phyloP scores from a whole-genome alignment of 2,888 invertebrate species.

The Drosophila ezoana region DNA sequence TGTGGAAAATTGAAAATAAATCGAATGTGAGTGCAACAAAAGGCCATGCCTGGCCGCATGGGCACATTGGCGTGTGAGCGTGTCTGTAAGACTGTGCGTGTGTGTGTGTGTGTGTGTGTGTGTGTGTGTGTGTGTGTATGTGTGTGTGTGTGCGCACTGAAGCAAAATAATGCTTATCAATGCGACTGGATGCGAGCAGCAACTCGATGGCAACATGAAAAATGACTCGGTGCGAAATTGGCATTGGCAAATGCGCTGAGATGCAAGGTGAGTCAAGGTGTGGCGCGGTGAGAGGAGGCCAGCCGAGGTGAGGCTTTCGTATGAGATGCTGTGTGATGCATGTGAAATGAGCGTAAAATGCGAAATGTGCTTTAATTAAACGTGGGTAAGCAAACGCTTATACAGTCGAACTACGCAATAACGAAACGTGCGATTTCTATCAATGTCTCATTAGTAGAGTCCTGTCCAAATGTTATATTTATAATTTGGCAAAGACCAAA shows the following conservation, averaged over 20 bases:
- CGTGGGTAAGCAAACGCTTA: neutral
- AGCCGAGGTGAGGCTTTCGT: conserved; percentile 1
- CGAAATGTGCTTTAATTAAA: conserved; percentile 69
- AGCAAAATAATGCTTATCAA: conserved; percentile 77
- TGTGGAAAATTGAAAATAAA: conserved; percentile 81
- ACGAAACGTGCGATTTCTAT: neutral
- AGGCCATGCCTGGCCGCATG: conserved; percentile 30
- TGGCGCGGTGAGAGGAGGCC: conserved; percentile 4
- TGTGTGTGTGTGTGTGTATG: conserved; percentile 25
- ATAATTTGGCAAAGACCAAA: too few species aligned
- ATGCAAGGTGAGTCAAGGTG: conserved; percentile 1
- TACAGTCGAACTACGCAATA: conserved; percentile 14
- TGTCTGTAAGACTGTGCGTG: conserved; percentile 5
- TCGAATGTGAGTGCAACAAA: conserved; percentile 80
- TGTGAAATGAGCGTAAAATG: conserved; percentile 65
- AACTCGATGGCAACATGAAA: conserved; percentile 61
- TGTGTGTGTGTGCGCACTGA: conserved; percentile 47
- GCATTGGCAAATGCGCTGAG: conserved; percentile 30
- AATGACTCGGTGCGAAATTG: conserved; percentile 58
- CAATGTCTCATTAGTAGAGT: too few species aligned
- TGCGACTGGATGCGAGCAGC: conserved; percentile 42
- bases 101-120: conserved; percentile 10
- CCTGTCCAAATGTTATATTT: too few species aligned
- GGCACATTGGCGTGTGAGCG: neutral
- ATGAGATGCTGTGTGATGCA: conserved; percentile 46